Conservation (phyloP, 2,113 vertebrate species). For the Eulemur macaco region DNA sequence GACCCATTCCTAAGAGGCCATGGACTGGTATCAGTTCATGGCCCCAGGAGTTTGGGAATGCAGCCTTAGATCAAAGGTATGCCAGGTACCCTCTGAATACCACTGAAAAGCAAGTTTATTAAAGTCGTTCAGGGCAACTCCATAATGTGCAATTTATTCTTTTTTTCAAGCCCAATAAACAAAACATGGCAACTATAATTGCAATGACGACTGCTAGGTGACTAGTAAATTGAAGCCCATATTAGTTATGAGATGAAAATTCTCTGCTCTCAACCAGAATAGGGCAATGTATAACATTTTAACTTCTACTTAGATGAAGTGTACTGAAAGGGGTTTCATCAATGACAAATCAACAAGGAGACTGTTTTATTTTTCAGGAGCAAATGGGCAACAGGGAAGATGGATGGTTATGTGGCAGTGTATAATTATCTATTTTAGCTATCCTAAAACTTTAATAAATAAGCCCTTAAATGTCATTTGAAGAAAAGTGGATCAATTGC, state of each 20-base stretch:
- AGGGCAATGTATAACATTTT: not conserved
- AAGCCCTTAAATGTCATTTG: conserved; percentile 46
- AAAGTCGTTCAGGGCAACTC: conserved; percentile 6
- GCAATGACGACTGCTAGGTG: not conserved
- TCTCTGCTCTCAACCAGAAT: not conserved
- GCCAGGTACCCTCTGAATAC: not conserved
- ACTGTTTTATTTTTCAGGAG: not conserved
- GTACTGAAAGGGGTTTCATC: conserved; percentile 20
- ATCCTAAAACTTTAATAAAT: conserved; percentile 54
- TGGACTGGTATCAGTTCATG: no score
- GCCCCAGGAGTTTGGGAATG: no score
- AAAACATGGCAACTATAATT: not conserved
- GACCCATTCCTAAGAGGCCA: no score
- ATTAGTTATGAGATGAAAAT: conserved; percentile 8
- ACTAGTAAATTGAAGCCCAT: not conserved
- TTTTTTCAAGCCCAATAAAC: not conserved
- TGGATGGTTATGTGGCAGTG: not conserved
- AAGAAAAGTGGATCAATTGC: conserved; percentile 25
- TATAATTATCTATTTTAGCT: conserved; percentile 37
- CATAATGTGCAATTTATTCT: not conserved
- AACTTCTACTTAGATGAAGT: not conserved
- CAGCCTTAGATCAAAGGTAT: not conserved
- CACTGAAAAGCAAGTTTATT: conserved; percentile 37
- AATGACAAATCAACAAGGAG: conserved; percentile 36
- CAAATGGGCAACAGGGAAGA: conserved; percentile 13